Base-by-base conservation (phyloP, 2,888 invertebrate species). In the Calameuta pallipes region DNA sequence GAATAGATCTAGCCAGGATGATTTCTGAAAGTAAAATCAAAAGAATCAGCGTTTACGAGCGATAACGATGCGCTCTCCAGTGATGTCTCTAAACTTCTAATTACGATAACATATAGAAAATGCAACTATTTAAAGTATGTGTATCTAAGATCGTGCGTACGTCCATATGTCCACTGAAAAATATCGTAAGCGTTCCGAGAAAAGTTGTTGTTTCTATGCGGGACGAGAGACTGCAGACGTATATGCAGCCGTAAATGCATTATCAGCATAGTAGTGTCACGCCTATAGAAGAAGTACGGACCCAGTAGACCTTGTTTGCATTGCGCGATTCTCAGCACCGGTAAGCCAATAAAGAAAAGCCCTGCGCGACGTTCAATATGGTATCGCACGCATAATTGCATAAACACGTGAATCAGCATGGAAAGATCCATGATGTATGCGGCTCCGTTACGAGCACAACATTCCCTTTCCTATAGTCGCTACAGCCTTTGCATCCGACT, bases 1-100 rank as follows among this genome's bases (percentile, higher is more conserved):
- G 89, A 95, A 94, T 83, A 94, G 89, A 88, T 95, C 94, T 83
- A 95, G 91, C 94, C 94, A 95, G 79, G 93, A 93, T 76, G 94
- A 94, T 93, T 94, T 94, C 95, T 95, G 92, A 33, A 92, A 92
- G 76, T 82, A 87, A 82, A 82, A 77, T 75, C 73, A 80, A 78
- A 80, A 13, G 35, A 76, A 31, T 41, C 56, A 56, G 23, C 56
- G 56, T 6, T 6, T 23, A 56, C 56, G 23, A 56, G 15, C 15
- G 41, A 56, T 56, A 23, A 41, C 41, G 56, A 23, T 15, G 23
- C 0, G 9, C 23, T 56, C 23, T 56, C 9, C 23, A 9, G 23
- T 56, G 23, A 56, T 0, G 23, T 23, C 23, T 9, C 23, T 9
- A 56, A 23, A 23, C 23, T 56, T 56, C 2, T 23, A 56, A 56